Percentiles rank a stretch among this genome's conserved stretches.
Conservation (phyloP, 2,797 vertebrate species). For the Thamnophis elegans region DNA sequence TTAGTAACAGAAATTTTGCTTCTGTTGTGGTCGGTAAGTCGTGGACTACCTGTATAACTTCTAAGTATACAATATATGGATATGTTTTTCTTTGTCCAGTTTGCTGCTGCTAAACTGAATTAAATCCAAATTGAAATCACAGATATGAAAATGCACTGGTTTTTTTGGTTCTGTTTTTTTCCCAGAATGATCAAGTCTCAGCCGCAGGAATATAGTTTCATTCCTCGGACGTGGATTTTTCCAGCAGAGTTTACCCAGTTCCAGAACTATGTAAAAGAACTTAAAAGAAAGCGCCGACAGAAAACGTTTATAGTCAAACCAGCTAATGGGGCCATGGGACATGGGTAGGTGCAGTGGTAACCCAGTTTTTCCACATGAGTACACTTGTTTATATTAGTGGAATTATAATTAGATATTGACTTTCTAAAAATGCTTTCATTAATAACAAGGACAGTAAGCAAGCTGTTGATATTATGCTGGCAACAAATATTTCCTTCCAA, state of each 20-base stretch:
- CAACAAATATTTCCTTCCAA: not conserved
- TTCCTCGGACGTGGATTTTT: conserved; percentile 98
- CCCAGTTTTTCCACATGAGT: not conserved
- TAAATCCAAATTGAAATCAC: not conserved
- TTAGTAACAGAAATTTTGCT: not conserved
- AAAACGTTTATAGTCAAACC: conserved; percentile 99
- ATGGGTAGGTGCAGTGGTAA: conserved; percentile 82
- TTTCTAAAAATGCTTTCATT: not conserved
- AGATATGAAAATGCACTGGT: conserved; percentile 34
- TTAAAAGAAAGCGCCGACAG: conserved; percentile 93
- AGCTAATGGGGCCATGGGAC: conserved; percentile 98
- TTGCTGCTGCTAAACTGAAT: not conserved
- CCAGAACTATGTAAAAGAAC: conserved; percentile 96
- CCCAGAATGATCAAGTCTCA: conserved; percentile 95
- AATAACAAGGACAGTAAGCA: not conserved
- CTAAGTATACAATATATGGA: not conserved
- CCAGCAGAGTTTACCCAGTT: conserved; percentile 96
- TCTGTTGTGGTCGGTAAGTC: not conserved
- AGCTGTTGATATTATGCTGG: not conserved
- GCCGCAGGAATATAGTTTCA: conserved; percentile 95
- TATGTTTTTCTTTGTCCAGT: not conserved
- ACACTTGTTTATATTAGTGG: not conserved
- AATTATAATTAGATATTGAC: not conserved
- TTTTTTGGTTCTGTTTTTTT: conserved; percentile 34
- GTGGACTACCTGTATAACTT: not conserved